Percentiles rank a stretch among this genome's conserved stretches.
These are phyloP conservation scores for Aproaerema taeniolella DNA, from an alignment of 2,888 invertebrate genomes.

Conservation along the genomic window DNA sequence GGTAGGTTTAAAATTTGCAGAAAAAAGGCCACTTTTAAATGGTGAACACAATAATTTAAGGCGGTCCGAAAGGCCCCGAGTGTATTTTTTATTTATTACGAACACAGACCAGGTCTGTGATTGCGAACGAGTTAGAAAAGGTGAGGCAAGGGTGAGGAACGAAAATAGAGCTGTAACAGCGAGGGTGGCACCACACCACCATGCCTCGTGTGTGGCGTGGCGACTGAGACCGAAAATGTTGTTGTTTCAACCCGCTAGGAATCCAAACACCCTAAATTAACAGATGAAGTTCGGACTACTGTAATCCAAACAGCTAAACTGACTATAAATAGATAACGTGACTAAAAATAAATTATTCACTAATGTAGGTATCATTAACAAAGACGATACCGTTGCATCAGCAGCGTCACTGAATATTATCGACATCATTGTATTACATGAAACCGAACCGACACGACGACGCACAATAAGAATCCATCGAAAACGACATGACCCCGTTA, in stretches of 20 bases:
- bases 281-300: constrained; percentile 14
- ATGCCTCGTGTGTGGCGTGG: constrained; percentile 43
- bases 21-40: too few relatives aligned
- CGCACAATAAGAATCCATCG: constrained; percentile 48
- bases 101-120: too few relatives aligned
- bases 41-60: constrained; percentile 26
- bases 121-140: constrained; percentile 31
- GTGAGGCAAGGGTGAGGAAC: constrained; percentile 31
- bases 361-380: constrained; percentile 41
- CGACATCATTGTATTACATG: constrained; percentile 16
- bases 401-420: too few relatives aligned
- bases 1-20: too few relatives aligned
- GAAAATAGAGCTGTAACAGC: constrained; percentile 38
- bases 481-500: constrained; percentile 70
- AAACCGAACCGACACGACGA: constrained; percentile 31
- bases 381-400: constrained; percentile 36
- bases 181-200: constrained; percentile 33
- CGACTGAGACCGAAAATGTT: constrained; percentile 30
- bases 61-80: constrained; percentile 27
- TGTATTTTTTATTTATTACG: too few relatives aligned
- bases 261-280: constrained; percentile 11
- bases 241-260: constrained; percentile 40
- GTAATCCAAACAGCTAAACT: constrained; percentile 31
- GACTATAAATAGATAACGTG: constrained; percentile 6
- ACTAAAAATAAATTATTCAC: background rate